Evolutionary conservation across 1,140 invertebrate genomes (phyloP).

Genomic region (Lethocerus indicus): DNA sequence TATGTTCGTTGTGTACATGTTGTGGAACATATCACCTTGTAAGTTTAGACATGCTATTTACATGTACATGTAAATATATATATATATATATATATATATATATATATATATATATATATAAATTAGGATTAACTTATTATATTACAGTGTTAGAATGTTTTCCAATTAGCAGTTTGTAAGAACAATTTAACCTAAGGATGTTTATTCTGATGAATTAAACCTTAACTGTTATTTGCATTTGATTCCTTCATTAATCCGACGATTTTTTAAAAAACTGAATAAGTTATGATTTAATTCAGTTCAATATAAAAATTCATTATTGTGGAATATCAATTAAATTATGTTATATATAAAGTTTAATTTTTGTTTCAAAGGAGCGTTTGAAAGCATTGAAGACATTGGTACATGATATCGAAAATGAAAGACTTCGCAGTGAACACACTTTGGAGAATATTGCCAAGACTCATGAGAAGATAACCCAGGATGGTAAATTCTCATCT

Average conservation of each 20-base stretch:
- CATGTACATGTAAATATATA: not conserved
- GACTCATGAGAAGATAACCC: slow-evolving; percentile 54
- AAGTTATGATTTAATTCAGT: not conserved
- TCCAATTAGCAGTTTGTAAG: no score
- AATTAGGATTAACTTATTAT: no score
- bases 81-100: no score
- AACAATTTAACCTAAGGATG: not conserved
- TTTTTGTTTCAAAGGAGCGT: slow-evolving; percentile 40
- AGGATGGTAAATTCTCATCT: slow-evolving; percentile 36
- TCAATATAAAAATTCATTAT: no score
- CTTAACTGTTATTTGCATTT: not conserved
- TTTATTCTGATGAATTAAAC: not conserved
- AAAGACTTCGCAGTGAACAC: slow-evolving; percentile 54
- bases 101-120: no score
- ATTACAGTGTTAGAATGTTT: no score
- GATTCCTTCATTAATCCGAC: not conserved
- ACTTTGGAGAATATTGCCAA: slow-evolving; percentile 62
- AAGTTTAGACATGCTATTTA: not conserved
- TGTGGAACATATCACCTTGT: not conserved
- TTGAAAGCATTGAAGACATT: slow-evolving; percentile 56
- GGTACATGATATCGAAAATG: slow-evolving; percentile 64
- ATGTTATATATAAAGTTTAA: slow-evolving; percentile 3
- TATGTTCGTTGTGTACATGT: not conserved
- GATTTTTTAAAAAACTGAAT: not conserved
- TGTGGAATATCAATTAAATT: no score